Evolutionary conservation across 1,140 invertebrate species (phyloP), one percentile per base, ranked within the genome.

Genomic region (Ridgeia piscesae): DNA sequence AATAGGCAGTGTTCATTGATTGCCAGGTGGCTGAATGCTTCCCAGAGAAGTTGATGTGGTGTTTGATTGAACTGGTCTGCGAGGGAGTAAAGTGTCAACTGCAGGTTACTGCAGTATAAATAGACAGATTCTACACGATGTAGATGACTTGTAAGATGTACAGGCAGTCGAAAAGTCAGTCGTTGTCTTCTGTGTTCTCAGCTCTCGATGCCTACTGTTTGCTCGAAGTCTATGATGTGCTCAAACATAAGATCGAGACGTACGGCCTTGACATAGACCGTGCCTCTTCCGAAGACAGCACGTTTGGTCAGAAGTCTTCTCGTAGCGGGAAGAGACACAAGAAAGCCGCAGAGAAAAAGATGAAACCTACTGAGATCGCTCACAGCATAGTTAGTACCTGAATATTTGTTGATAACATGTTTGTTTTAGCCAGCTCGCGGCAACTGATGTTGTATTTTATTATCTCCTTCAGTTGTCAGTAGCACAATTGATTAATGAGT

Each of bases 121-220:
- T n/a, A n/a, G n/a, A n/a, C n/a, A n/a, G n/a, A n/a, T n/a, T n/a
- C n/a, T n/a, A n/a, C n/a, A n/a, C n/a, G n/a, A n/a, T n/a, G n/a
- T n/a, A n/a, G n/a, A n/a, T n/a, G n/a, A n/a, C n/a, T n/a, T 42
- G 42, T 42, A 42, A 42, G 42, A 6, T 33, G 4, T 89, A 89
- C 17, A 8, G 34, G 4, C n/a, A 33, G 88, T 6, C 34, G 17
- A 6, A n/a, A 89, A 8, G 88, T 89, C 88, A 89, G 58, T 33
- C 33, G 11, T 42, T 42, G 33, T 34, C 33, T 88, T 89, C 33
- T 8, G 8, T 92, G n/a, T 93, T 95, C 95, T 17, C 94, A 97
- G 98, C 98, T 42, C 94, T 98, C 35, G 98, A 98, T 96, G 98
- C 98, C 4, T 97, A 97, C 96, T 98, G 98, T 94, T 96, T 98